Evolutionary conservation across 2,888 invertebrate genomes (phyloP), one percentile per base, ranked within the genome.

Genomic region (Lasioglossum zephyrum): DNA sequence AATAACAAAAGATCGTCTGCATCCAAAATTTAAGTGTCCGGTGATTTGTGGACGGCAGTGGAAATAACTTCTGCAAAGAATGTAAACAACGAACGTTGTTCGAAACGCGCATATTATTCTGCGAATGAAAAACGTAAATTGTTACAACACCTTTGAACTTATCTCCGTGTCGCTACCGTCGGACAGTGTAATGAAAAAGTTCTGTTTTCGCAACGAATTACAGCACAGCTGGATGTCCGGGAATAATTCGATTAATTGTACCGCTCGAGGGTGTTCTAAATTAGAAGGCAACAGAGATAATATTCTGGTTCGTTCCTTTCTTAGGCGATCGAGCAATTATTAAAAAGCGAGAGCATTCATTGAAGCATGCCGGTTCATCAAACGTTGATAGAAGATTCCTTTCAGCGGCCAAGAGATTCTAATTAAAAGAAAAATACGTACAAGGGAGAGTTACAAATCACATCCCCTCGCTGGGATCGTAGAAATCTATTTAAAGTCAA

Each of bases 361-460:
- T 85, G 70, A 70, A 76, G 69, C 77, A 49, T 49, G 47, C 44
- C 60, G 53, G n/a, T 22, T 78, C 77, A 41, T 81, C 80, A 80
- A 69, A 85, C 81, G 72, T 36, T 49, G 36, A 85, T 78, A 73
- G n/a, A 70, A 47, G 60, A 26, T 76, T 66, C 36, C 53, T 41
- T 66, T 63, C 75, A 49, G 26, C 66, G 47, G 57, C 16, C n/a
- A 26, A 60, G 31, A 75, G 81, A 72, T 78, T 77, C 77, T 60
- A 85, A 86, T 84, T 86, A 66, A 73, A 85, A 85, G 85, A 78
- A 41, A 80, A 77, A 72, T 66, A 74, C 39, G 72, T 41, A 72
- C 44, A 41, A 41, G 53, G 31, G 36, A 31, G 41, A 79, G 63
- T 75, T 63, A 74, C 44, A 72, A 72, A 84, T 85, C 76, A 73